These are phyloP conservation scores for Dicaeum eximium DNA, from an alignment of 2,113 vertebrate genomes.

Conservation along the genomic window DNA sequence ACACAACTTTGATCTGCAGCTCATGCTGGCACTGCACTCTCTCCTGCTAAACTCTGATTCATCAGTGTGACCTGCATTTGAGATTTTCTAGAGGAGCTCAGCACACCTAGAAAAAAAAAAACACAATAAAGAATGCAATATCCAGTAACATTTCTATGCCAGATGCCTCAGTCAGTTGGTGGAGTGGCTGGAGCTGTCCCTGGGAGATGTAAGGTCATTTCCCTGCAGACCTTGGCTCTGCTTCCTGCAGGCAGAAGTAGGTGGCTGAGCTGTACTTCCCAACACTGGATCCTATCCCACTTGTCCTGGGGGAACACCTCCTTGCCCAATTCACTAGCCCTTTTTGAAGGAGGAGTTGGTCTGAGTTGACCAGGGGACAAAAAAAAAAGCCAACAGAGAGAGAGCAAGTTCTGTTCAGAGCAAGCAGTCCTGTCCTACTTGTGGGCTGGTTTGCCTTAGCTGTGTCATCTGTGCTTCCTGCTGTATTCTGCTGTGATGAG, in stretches of 20 bases:
- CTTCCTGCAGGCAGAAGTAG: rapidly evolving
- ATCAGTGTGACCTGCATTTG: neutral
- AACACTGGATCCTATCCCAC: neutral
- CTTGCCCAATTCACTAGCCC: neutral
- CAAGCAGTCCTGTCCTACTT: neutral
- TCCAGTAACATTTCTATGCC: neutral
- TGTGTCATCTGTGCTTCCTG: neutral
- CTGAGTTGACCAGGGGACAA: neutral
- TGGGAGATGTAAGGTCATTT: neutral
- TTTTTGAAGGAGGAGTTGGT: neutral
- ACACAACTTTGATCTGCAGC: neutral
- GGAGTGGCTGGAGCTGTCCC: neutral
- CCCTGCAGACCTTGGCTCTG: neutral
- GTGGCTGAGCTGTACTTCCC: neutral
- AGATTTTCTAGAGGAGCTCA: neutral
- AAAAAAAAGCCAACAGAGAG: neutral
- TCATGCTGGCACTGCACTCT: neutral
- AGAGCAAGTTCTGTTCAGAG: neutral
- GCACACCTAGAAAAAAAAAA: neutral
- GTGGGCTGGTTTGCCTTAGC: neutral
- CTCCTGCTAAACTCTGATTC: neutral
- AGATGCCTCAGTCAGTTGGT: neutral
- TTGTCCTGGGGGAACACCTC: neutral
- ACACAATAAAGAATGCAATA: neutral
- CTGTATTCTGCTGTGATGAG: neutral